Evolutionary conservation across 2,888 invertebrate species (phyloP), one percentile per base, ranked within the genome.

Genomic region (Andrena hattorfiana): DNA sequence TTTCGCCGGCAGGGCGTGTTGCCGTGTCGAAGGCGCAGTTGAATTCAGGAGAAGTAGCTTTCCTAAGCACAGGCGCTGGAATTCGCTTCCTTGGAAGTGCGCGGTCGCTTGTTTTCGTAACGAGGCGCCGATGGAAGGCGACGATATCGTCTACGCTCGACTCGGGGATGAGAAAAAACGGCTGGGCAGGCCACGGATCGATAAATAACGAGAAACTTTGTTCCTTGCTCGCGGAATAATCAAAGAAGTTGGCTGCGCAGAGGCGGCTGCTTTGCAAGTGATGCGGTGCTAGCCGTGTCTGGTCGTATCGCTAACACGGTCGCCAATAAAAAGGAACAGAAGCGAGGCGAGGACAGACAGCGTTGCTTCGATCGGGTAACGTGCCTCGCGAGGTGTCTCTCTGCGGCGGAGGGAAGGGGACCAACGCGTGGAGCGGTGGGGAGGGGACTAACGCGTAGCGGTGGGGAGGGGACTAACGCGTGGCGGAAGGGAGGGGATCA

Each of bases 251-350:
- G 48, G 54, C 5, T 64, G 63, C 51, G 66, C 63, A 71, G 51
- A 30, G 69, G 59, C 64, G 64, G 23, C 69, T 64, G 23, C 59
- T 79, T 66, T 76, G 76, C 76, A 70, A 70, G 76, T 70, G 63
- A 69, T 42, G 79, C 69, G n/a, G 35, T 13, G 78, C 56, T 70
- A 51, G 48, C 59, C 35, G 7, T 30, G 76, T 64, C 76, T 70
- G 59, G 49, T 26, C 56, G 66, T 77, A 64, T 48, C 20, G 72
- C 72, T 77, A 72, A 77, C 72, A 64, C 32, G 26, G 64, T 71
- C 72, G 51, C 56, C 56, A 74, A 74, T 63, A 67, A 73, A 74
- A 77, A 62, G 35, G 48, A 56, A 26, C 56, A 56, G 56, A 56
- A 26, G 16, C 26, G 48, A 48, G 68, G 64, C 20, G 28, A 32